A percentile compares a stretch with the other conserved stretches of the same genome.
Conservation (phyloP, 2,888 invertebrate genomes). For the Xanthia togata region DNA sequence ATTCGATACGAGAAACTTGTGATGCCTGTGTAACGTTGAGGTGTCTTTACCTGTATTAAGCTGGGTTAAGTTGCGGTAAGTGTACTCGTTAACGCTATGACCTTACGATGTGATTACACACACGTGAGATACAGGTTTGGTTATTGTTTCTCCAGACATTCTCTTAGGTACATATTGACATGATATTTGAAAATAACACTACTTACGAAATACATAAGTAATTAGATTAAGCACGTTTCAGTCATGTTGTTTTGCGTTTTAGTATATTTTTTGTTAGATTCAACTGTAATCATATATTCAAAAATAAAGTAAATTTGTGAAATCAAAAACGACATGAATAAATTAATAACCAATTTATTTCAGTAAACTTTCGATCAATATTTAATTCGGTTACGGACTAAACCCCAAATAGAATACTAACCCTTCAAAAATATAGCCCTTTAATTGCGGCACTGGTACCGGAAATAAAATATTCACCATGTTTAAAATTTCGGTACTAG, state of each 20-base stretch:
- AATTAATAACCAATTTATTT: constrained; percentile 16
- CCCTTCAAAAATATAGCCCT: constrained; percentile 7
- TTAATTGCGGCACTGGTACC: constrained; percentile 18
- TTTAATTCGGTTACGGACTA: constrained; percentile 18
- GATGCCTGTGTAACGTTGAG: constrained; percentile 7
- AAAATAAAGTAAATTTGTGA: neutral
- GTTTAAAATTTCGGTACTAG: constrained; percentile 52
- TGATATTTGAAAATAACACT: neutral
- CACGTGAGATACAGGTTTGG: neutral
- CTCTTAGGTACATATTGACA: too few relatives aligned
- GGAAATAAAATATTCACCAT: constrained; percentile 47
- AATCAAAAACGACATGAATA: constrained; percentile 4
- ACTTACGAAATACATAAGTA: neutral
- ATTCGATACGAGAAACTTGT: constrained; percentile 34
- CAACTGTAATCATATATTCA: too few relatives aligned
- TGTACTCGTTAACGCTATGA: neutral
- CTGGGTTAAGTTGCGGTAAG: constrained; percentile 14
- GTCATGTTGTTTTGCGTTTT: neutral
- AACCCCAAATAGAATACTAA: constrained; percentile 12
- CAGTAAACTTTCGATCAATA: constrained; percentile 30
- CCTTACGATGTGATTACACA: neutral
- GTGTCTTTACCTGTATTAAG: constrained; percentile 1
- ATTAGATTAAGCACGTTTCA: neutral
- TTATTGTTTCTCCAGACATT: neutral
- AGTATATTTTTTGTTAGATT: neutral